A percentile compares a stretch with the other conserved stretches of the same genome.
These are phyloP conservation scores for Turritopsis rubra DNA, from an alignment of 30 jellyfish, hydroid and myxozoan species.

Conservation along the genomic window DNA sequence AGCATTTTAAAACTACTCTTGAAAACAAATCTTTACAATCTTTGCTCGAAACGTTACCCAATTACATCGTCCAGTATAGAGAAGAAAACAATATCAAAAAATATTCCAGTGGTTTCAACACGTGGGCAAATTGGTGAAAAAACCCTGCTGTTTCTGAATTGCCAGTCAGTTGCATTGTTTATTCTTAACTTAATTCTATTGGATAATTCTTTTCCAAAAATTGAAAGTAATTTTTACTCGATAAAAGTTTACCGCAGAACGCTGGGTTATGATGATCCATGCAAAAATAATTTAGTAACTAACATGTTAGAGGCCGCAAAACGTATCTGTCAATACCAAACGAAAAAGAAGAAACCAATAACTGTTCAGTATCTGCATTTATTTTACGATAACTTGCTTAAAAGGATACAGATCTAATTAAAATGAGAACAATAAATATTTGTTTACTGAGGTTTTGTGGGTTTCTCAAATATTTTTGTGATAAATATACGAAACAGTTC, in stretches of 20 bases:
- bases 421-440: background rate
- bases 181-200: background rate
- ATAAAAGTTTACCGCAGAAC: background rate
- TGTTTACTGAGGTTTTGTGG: background rate
- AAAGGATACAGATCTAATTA: background rate
- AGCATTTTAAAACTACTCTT: background rate
- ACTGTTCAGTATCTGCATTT: background rate
- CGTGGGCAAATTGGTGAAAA: background rate
- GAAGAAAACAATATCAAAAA: background rate
- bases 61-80: background rate
- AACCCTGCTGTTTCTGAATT: background rate
- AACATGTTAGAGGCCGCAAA: background rate
- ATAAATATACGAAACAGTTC: background rate
- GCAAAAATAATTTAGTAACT: background rate
- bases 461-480: background rate
- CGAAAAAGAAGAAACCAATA: background rate
- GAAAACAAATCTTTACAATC: background rate
- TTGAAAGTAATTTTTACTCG: background rate
- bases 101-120: no score
- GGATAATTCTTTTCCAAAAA: background rate
- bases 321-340: background rate
- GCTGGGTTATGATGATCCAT: background rate
- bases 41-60: background rate
- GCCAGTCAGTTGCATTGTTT: background rate
- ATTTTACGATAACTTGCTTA: background rate